phyloP scores from a whole-genome alignment of 2,113 vertebrate genomes.

The Oncorhynchus masou region DNA sequence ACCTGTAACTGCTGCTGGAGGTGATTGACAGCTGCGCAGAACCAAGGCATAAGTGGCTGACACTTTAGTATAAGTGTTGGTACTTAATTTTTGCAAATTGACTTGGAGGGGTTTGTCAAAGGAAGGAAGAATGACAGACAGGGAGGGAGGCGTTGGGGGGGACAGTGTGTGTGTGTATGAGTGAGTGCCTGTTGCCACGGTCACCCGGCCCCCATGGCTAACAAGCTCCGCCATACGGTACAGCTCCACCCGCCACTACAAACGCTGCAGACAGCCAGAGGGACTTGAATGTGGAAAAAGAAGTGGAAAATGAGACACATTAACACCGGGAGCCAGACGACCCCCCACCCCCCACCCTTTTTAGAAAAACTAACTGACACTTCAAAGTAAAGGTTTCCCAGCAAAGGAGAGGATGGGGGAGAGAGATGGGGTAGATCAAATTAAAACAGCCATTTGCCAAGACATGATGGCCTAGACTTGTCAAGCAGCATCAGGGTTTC shows the following conservation, averaged over 20 bases:
- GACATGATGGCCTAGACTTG: slow-evolving; percentile 50
- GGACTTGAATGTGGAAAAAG: slow-evolving; percentile 28
- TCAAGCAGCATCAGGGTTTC: slow-evolving; percentile 47
- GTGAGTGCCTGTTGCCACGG: not conserved
- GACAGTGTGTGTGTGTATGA: not conserved
- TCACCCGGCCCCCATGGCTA: not conserved
- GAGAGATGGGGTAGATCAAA: slow-evolving; percentile 1
- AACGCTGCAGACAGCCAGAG: slow-evolving; percentile 31
- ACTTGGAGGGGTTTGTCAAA: not conserved
- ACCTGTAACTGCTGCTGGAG: not conserved
- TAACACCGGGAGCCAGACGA: slow-evolving; percentile 22
- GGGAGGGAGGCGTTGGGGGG: not conserved
- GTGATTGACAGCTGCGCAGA: not conserved
- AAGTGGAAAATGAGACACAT: slow-evolving; percentile 22
- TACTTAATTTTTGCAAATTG: slow-evolving; percentile 19
- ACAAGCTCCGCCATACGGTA: slow-evolving; percentile 12
- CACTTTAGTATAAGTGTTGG: slow-evolving; percentile 1
- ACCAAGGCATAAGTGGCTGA: not conserved
- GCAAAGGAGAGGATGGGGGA: not conserved
- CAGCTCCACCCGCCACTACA: not conserved
- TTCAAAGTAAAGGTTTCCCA: slow-evolving; percentile 51
- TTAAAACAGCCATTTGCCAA: slow-evolving; percentile 45
- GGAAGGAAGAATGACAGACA: not conserved
- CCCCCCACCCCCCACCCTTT: not conserved
- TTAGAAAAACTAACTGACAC: slow-evolving; percentile 35